Evolutionary conservation across 1,140 invertebrate genomes (phyloP).

Genomic region (Pseudomyrmex sp.): DNA sequence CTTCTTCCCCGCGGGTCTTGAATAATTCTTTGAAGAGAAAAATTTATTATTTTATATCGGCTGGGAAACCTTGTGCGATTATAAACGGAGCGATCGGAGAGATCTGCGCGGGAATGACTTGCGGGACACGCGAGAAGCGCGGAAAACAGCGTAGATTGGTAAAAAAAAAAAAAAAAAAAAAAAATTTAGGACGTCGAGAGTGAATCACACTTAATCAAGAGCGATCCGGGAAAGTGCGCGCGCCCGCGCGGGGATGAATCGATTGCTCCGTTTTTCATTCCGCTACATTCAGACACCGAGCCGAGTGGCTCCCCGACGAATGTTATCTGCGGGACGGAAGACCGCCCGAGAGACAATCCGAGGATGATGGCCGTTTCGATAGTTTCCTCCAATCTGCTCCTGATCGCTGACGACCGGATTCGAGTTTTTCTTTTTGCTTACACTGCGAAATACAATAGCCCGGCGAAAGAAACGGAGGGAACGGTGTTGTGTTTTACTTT

Average conservation of each 20-base stretch:
- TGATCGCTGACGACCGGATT: not conserved
- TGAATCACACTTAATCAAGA: slow-evolving; percentile 55
- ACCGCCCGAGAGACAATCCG: slow-evolving; percentile 30
- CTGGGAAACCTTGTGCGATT: not conserved
- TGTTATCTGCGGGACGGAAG: slow-evolving; percentile 37
- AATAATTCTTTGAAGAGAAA: slow-evolving; percentile 33
- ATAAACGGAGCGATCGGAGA: slow-evolving; percentile 4
- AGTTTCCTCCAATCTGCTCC: slow-evolving; percentile 26
- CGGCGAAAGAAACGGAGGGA: too few relatives aligned
- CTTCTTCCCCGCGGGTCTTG: not conserved
- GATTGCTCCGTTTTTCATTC: slow-evolving; percentile 50
- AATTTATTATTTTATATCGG: not conserved
- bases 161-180: slow-evolving; percentile 27
- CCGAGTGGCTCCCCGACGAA: slow-evolving; percentile 24
- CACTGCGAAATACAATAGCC: slow-evolving; percentile 10
- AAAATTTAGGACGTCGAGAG: slow-evolving; percentile 49
- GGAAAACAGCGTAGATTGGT: slow-evolving; percentile 41
- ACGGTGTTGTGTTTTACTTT: not conserved
- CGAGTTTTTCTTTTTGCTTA: slow-evolving; percentile 24
- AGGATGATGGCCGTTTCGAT: slow-evolving; percentile 37
- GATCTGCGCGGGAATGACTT: not conserved
- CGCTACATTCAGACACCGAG: slow-evolving; percentile 39
- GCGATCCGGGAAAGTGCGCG: slow-evolving; percentile 28
- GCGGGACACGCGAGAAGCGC: not conserved
- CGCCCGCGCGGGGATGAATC: slow-evolving; percentile 17